Evolutionary conservation across 2,797 vertebrate species (phyloP).

Genomic region (Onychomys arenicola): DNA sequence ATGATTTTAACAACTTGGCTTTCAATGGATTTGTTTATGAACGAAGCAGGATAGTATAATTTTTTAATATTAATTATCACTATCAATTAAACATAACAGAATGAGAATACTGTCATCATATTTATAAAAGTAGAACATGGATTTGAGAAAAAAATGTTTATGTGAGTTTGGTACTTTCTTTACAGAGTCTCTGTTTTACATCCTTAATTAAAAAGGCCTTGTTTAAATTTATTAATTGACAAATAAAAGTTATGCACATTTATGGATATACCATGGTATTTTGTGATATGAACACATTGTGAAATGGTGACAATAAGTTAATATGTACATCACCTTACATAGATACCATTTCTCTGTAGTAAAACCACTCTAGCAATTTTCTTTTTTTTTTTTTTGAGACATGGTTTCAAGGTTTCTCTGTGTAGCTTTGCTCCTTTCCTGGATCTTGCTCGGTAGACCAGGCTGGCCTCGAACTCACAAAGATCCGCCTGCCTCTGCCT

Average conservation of each 20-base stretch:
- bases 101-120: slow-evolving; percentile 15
- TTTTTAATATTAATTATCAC: slow-evolving; percentile 52
- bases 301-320: neutral
- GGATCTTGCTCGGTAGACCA: no score
- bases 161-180: slow-evolving; percentile 4
- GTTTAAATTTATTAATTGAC: neutral
- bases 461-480: no score
- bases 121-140: slow-evolving; percentile 42
- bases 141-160: slow-evolving; percentile 39
- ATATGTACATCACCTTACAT: neutral
- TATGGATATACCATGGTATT: neutral
- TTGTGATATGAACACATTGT: neutral
- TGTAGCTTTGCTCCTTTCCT: no score
- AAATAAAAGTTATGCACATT: slow-evolving; percentile 15
- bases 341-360: neutral
- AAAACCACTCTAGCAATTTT: neutral
- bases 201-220: neutral
- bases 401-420: no score
- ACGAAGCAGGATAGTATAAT: neutral
- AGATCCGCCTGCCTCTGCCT: no score
- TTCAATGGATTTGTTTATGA: slow-evolving; percentile 40
- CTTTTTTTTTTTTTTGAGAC: no score
- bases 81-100: slow-evolving; percentile 46
- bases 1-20: slow-evolving; percentile 22
- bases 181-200: neutral